Percentiles rank a stretch among this genome's conserved stretches.
phyloP scores from a whole-genome alignment of 2,113 vertebrate genomes.

The Cnemophilus loriae region DNA sequence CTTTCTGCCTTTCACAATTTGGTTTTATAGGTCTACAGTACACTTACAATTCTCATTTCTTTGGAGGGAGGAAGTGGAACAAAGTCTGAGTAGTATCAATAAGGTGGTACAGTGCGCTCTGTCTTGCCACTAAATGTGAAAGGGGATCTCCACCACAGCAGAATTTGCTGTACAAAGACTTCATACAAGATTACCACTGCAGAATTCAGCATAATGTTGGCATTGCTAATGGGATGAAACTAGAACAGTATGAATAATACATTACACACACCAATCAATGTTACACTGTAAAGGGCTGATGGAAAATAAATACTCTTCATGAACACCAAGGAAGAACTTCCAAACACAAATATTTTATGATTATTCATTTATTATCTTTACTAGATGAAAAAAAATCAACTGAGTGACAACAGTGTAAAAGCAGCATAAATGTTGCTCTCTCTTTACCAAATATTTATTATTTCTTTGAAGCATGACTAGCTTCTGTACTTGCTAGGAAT shows the following conservation, averaged over 20 bases:
- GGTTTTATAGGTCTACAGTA: background rate
- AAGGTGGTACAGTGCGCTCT: background rate
- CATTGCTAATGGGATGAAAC: slow-evolving; percentile 72
- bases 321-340: slow-evolving; percentile 61
- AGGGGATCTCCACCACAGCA: background rate
- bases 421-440: slow-evolving; percentile 20
- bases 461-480: slow-evolving; percentile 13
- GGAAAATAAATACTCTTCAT: slow-evolving; percentile 66
- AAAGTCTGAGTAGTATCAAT: background rate
- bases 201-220: slow-evolving; percentile 45
- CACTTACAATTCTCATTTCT: background rate
- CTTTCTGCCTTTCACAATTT: background rate
- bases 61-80: background rate
- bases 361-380: slow-evolving; percentile 48
- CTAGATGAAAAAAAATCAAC: background rate
- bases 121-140: slow-evolving; percentile 10
- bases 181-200: slow-evolving; percentile 41
- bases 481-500: background rate
- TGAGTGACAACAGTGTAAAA: slow-evolving; percentile 23
- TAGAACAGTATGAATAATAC: slow-evolving; percentile 73
- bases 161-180: background rate
- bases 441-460: slow-evolving; percentile 36
- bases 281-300: slow-evolving; percentile 50
- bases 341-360: slow-evolving; percentile 49
- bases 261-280: slow-evolving; percentile 65